Conservation (phyloP, 2,888 invertebrate species). For the Agriopis leucophaearia region DNA sequence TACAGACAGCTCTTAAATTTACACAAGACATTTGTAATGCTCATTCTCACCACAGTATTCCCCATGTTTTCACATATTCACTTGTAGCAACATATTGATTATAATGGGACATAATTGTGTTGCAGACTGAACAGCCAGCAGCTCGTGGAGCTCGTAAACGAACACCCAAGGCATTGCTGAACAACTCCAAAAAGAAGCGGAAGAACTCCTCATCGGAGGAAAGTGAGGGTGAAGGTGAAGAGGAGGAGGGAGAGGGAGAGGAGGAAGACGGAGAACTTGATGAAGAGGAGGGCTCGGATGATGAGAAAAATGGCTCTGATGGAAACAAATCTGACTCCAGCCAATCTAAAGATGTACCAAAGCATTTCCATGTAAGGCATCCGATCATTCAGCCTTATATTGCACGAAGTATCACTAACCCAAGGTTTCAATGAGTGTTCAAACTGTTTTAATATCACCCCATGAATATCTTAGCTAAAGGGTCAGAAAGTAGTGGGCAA, state of each 20-base stretch:
- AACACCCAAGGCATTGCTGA: constrained; percentile 65
- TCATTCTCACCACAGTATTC: no score
- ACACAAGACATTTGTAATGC: no score
- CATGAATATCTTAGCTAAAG: neutral
- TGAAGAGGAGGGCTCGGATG: constrained; percentile 83
- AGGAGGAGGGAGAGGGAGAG: constrained; percentile 77
- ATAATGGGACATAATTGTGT: neutral
- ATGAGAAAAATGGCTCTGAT: constrained; percentile 84
- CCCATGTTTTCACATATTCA: neutral
- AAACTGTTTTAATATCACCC: no score
- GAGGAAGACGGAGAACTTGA: constrained; percentile 81
- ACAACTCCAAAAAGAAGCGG: constrained; percentile 81
- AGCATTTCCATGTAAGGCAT: constrained; percentile 82
- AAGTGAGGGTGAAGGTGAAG: constrained; percentile 77
- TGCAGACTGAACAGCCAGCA: constrained; percentile 69
- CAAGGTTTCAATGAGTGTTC: no score
- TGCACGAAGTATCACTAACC: neutral
- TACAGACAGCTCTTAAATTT: no score
- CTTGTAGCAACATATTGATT: neutral
- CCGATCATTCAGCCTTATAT: neutral
- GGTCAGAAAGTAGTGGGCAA: neutral
- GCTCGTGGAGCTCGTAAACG: constrained; percentile 74
- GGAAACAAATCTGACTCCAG: constrained; percentile 85
- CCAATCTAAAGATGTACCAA: constrained; percentile 85
- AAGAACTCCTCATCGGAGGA: constrained; percentile 81